A percentile compares a stretch with the other conserved stretches of the same genome.
phyloP scores from a whole-genome alignment of 2,797 vertebrate genomes.

The Acipenser ruthenus region DNA sequence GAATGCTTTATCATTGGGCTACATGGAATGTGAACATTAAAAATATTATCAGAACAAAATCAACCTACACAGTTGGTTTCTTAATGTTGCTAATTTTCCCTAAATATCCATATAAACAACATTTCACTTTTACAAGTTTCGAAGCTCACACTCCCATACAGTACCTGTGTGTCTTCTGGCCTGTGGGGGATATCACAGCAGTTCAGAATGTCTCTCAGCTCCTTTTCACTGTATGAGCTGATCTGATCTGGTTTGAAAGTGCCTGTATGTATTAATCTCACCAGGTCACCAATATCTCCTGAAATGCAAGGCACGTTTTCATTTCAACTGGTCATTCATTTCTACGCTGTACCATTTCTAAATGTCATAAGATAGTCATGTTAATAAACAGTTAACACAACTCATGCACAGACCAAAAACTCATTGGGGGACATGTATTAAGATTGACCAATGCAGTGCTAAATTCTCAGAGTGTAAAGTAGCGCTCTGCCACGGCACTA shows the following conservation, averaged over 20 bases:
- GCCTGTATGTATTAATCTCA: constrained; percentile 81
- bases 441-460: too few species aligned
- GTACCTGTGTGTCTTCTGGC: constrained; percentile 67
- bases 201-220: constrained; percentile 66
- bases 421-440: too few species aligned
- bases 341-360: too few species aligned
- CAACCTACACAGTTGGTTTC: background rate
- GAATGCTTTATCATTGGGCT: too few species aligned
- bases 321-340: too few species aligned
- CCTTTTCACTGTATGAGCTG: constrained; percentile 65
- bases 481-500: too few species aligned
- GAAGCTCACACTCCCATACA: background rate
- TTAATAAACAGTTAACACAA: too few species aligned
- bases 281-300: constrained; percentile 77
- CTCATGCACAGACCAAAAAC: too few species aligned
- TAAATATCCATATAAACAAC: background rate
- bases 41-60: background rate
- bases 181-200: constrained; percentile 57
- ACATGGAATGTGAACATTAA: too few species aligned
- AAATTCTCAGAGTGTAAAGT: too few species aligned
- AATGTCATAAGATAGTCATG: too few species aligned
- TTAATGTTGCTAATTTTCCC: background rate
- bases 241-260: constrained; percentile 71
- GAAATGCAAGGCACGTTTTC: constrained; percentile 18
- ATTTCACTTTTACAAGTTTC: background rate